A percentile compares a stretch with the other conserved stretches of the same genome.
These are phyloP conservation scores for Python bivittatus DNA, from an alignment of 2,113 vertebrate species.

Conservation along the genomic window DNA sequence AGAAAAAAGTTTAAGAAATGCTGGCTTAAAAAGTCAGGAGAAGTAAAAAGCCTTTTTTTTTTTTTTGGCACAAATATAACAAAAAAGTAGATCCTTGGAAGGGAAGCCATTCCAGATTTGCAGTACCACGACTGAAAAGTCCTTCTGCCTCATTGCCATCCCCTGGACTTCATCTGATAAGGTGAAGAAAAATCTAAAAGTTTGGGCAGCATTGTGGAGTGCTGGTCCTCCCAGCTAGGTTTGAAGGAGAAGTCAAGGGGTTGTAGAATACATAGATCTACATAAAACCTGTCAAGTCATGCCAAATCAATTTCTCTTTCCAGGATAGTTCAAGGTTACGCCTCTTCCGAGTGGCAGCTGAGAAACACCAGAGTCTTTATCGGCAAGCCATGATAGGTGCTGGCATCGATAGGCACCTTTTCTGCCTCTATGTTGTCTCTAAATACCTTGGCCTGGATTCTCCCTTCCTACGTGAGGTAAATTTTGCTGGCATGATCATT, in stretches of 20 bases:
- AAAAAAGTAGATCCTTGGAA: background rate
- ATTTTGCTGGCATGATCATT: background rate
- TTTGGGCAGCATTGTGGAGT: background rate
- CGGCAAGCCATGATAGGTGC: constrained; percentile 92
- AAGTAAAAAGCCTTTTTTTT: background rate
- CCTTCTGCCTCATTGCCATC: background rate
- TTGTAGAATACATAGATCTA: background rate
- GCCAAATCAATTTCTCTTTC: background rate
- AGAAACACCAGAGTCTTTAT: constrained; percentile 92
- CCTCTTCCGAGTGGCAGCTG: constrained; percentile 82
- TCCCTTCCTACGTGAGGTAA: constrained; percentile 87
- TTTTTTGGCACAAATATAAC: background rate
- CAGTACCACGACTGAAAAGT: background rate
- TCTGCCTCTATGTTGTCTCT: constrained; percentile 93
- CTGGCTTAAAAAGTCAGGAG: background rate
- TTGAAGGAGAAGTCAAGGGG: fast-evolving
- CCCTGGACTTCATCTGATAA: background rate
- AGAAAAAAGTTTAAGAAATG: background rate
- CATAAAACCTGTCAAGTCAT: background rate
- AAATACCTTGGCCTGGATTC: constrained; percentile 85
- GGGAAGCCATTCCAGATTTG: background rate
- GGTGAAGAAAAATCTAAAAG: background rate
- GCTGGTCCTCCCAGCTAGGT: too few relatives aligned
- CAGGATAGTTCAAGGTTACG: constrained; percentile 47
- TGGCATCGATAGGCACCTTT: constrained; percentile 93